phyloP scores from a whole-genome alignment of 1,140 invertebrate species.

The Dysdera silvatica region DNA sequence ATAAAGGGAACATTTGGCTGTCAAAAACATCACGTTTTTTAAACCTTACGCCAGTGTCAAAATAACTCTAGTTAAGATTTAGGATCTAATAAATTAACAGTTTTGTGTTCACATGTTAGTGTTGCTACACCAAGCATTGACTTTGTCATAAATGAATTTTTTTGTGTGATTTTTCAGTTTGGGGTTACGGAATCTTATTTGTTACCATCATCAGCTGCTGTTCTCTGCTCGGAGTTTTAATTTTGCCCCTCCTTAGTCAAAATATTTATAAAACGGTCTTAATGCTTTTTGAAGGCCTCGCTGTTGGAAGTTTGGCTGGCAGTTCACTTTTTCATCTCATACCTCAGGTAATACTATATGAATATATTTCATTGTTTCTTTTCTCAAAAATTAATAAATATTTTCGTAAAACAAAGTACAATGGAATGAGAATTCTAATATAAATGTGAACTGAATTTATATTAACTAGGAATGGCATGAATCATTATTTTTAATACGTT shows the following conservation, averaged over 20 bases:
- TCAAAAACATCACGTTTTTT: too few relatives aligned
- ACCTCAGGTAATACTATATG: slow-evolving; percentile 54
- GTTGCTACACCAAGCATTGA: slow-evolving; percentile 1
- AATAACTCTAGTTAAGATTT: slow-evolving; percentile 3
- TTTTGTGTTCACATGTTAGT: not conserved
- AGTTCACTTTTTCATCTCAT: slow-evolving; percentile 58
- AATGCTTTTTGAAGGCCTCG: slow-evolving; percentile 55
- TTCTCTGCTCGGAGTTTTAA: slow-evolving; percentile 53
- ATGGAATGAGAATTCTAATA: too few relatives aligned
- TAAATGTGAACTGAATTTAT: too few relatives aligned
- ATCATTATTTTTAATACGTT: too few relatives aligned
- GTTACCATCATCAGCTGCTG: slow-evolving; percentile 57
- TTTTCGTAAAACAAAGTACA: too few relatives aligned
- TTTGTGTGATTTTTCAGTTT: slow-evolving; percentile 46
- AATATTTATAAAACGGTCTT: slow-evolving; percentile 51
- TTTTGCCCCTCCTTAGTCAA: slow-evolving; percentile 55
- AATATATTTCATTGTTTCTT: too few relatives aligned
- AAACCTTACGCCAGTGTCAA: slow-evolving; percentile 21
- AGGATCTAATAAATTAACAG: not conserved
- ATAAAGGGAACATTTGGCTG: too few relatives aligned
- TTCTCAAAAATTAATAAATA: too few relatives aligned
- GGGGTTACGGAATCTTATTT: slow-evolving; percentile 54
- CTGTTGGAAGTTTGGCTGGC: slow-evolving; percentile 57
- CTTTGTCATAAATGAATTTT: not conserved
- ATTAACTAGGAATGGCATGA: too few relatives aligned